These are phyloP conservation scores for Cuculus canorus DNA, from an alignment of 2,797 vertebrate genomes.

Conservation along the genomic window DNA sequence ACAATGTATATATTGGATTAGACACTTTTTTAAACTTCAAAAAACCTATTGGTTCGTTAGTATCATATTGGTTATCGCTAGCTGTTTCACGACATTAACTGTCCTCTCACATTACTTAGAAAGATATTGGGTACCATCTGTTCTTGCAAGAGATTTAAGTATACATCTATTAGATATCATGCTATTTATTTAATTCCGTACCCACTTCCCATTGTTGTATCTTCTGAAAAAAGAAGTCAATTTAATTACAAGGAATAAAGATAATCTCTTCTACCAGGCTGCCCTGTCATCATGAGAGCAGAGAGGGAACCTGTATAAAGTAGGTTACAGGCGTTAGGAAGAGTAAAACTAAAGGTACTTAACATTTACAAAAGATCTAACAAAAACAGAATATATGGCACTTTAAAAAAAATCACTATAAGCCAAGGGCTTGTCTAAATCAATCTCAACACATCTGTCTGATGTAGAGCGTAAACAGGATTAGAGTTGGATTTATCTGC, in stretches of 20 bases:
- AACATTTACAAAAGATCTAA: constrained; percentile 76
- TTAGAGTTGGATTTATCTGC: constrained; percentile 90
- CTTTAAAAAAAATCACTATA: constrained; percentile 82
- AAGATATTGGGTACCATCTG: constrained; percentile 86
- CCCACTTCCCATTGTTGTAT: constrained; percentile 80
- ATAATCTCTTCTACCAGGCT: constrained; percentile 82
- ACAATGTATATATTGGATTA: background rate
- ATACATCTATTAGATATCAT: constrained; percentile 81
- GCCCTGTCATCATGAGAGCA: constrained; percentile 69
- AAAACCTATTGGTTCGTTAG: constrained; percentile 72
- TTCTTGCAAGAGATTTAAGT: constrained; percentile 82
- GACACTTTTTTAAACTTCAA: constrained; percentile 62
- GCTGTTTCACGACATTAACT: constrained; percentile 86
- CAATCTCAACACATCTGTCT: constrained; percentile 91
- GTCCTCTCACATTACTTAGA: constrained; percentile 86
- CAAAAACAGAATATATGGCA: constrained; percentile 74
- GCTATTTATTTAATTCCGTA: constrained; percentile 87
- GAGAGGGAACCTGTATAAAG: constrained; percentile 69
- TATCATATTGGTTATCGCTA: constrained; percentile 69
- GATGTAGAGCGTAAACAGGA: constrained; percentile 89
- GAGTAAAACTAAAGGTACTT: constrained; percentile 66
- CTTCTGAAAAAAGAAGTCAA: constrained; percentile 76
- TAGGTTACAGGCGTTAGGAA: constrained; percentile 68
- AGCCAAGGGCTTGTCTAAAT: constrained; percentile 86
- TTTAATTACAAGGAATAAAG: constrained; percentile 86